Evolutionary conservation across 2,797 vertebrate genomes (phyloP).

Genomic region (Cryptoblepharus egeriae): DNA sequence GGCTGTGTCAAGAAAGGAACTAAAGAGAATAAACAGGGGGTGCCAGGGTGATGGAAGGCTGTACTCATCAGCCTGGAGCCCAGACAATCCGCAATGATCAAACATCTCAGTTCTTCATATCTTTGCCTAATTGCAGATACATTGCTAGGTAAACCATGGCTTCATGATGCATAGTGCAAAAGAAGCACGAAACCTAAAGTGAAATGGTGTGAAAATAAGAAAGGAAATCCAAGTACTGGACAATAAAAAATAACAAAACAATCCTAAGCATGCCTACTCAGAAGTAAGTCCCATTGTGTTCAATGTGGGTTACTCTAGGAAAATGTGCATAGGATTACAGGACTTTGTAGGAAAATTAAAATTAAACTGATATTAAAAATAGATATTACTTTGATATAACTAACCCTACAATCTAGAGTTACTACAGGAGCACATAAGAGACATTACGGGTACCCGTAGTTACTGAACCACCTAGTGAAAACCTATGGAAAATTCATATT

Average conservation of each 20-base stretch:
- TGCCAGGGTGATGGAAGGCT: constrained; percentile 22
- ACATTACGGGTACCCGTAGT: too few species aligned
- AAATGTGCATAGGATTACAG: too few species aligned
- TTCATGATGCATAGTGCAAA: constrained; percentile 54
- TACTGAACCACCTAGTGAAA: too few species aligned
- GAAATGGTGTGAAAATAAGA: constrained; percentile 47
- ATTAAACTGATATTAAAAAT: too few species aligned
- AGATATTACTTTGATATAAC: constrained; percentile 35
- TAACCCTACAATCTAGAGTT: too few species aligned
- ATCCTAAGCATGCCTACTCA: too few species aligned
- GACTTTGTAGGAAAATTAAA: constrained; percentile 40
- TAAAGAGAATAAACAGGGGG: constrained; percentile 52
- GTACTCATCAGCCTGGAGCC: constrained; percentile 35
- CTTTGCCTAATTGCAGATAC: constrained; percentile 27
- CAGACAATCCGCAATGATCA: constrained; percentile 38
- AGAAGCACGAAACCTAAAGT: constrained; percentile 30
- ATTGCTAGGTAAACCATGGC: constrained; percentile 41
- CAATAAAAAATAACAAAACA: constrained; percentile 26
- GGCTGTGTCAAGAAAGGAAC: constrained; percentile 52
- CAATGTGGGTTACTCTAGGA: too few species aligned
- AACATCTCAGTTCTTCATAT: constrained; percentile 49
- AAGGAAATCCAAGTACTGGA: constrained; percentile 36
- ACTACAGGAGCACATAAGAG: too few species aligned
- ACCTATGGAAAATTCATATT: too few species aligned
- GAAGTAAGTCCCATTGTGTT: too few species aligned